A percentile compares a stretch with the other conserved stretches of the same genome.
Evolutionary conservation across 2,888 invertebrate genomes (phyloP).

Genomic region (Monochamus alternatus): DNA sequence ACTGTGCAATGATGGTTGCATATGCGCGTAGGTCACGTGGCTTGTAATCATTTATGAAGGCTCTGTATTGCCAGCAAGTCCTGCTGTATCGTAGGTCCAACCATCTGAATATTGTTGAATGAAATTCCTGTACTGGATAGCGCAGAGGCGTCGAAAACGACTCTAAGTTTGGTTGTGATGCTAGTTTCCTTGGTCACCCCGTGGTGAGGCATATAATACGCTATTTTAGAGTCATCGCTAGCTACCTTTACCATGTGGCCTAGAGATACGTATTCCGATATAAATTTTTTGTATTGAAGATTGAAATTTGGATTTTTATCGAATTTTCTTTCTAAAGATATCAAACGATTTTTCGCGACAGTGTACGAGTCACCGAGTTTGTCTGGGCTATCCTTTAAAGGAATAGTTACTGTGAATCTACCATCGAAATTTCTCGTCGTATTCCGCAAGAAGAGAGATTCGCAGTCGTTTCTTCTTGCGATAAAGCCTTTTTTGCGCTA

Average conservation of each 20-base stretch:
- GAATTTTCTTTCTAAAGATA: slow-evolving; percentile 26
- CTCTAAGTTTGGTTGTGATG: slow-evolving; percentile 34
- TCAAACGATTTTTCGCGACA: slow-evolving; percentile 37
- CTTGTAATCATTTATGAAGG: too few relatives aligned
- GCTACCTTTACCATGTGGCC: slow-evolving; percentile 18
- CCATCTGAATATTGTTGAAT: slow-evolving; percentile 38
- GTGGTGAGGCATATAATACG: slow-evolving; percentile 44
- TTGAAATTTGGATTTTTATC: not conserved
- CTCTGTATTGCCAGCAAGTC: slow-evolving; percentile 32
- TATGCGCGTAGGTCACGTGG: too few relatives aligned
- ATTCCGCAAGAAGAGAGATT: slow-evolving; percentile 37
- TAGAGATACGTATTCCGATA: slow-evolving; percentile 35
- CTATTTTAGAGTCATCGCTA: not conserved
- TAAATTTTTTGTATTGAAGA: slow-evolving; percentile 26
- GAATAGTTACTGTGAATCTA: slow-evolving; percentile 36
- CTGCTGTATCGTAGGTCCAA: slow-evolving; percentile 37
- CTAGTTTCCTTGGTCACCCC: slow-evolving; percentile 35
- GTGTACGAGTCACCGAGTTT: slow-evolving; percentile 40
- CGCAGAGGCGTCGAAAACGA: slow-evolving; percentile 38
- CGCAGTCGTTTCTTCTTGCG: slow-evolving; percentile 41
- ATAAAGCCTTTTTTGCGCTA: slow-evolving; percentile 10
- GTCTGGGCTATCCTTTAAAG: slow-evolving; percentile 34
- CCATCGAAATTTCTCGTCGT: slow-evolving; percentile 24
- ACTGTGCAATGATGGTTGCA: too few relatives aligned
- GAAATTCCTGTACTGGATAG: slow-evolving; percentile 31